Conservation (phyloP, 37 sponge, comb jelly and placozoan genomes). For the Spongilla lacustris region DNA sequence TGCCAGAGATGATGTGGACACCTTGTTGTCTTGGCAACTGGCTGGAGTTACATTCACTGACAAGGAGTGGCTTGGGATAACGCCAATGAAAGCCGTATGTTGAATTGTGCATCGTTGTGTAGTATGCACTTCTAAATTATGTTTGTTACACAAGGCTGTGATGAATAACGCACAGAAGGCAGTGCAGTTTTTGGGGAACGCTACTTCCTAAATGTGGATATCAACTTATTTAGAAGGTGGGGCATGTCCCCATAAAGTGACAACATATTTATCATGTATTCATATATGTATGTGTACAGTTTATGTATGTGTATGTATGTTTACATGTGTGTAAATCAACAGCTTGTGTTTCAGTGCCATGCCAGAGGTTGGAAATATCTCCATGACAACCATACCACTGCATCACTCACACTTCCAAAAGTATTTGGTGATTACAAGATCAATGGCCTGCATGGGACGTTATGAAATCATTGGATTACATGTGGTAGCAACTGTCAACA, state of each 20-base stretch:
- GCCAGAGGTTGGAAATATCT: too few relatives aligned
- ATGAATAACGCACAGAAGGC: neutral
- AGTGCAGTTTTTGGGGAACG: neutral
- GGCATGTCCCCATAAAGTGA: neutral
- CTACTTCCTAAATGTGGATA: neutral
- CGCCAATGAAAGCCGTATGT: neutral
- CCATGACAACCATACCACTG: too few relatives aligned
- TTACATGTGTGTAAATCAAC: too few relatives aligned
- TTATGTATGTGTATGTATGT: too few relatives aligned
- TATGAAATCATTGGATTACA: too few relatives aligned
- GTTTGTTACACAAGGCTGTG: neutral
- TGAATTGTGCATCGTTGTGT: neutral
- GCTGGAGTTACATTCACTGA: slow-evolving; percentile 29
- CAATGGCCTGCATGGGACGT: too few relatives aligned
- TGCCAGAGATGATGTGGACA: slow-evolving; percentile 41
- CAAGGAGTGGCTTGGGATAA: neutral
- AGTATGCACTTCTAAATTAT: neutral
- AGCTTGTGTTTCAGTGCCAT: too few relatives aligned
- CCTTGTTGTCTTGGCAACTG: slow-evolving; percentile 49
- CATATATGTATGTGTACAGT: neutral
- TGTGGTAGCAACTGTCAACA: too few relatives aligned
- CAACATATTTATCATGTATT: neutral
- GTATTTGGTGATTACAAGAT: too few relatives aligned
- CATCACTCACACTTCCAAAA: too few relatives aligned
- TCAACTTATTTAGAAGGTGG: neutral